These are phyloP conservation scores for Drosophila subpulchrella DNA, from an alignment of 1,140 invertebrate genomes.

Conservation along the genomic window DNA sequence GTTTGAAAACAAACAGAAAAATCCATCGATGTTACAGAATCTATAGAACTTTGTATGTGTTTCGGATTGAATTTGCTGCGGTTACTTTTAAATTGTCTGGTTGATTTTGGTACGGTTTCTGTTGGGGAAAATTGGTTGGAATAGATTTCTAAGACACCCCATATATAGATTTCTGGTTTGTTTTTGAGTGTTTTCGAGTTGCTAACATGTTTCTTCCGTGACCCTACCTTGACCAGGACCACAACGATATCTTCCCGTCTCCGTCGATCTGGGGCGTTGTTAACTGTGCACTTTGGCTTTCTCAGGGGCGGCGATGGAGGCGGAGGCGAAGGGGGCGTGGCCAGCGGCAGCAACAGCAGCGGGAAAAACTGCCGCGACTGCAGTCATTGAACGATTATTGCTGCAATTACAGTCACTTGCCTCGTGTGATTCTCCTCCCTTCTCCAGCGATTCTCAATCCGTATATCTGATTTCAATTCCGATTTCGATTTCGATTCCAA, in stretches of 20 bases:
- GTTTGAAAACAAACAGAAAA: too few relatives aligned
- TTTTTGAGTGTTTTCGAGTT: too few relatives aligned
- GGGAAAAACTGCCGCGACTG: constrained; percentile 34
- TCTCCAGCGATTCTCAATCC: constrained; percentile 3
- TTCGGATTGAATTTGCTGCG: too few relatives aligned
- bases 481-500: constrained; percentile 5
- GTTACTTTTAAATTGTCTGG: too few relatives aligned
- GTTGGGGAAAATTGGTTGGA: too few relatives aligned
- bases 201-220: too few relatives aligned
- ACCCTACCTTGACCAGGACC: constrained; percentile 40
- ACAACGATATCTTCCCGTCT: constrained; percentile 6
- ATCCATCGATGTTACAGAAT: too few relatives aligned
- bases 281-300: constrained; percentile 39
- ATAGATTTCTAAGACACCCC: too few relatives aligned
- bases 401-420: constrained; percentile 12
- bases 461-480: background rate
- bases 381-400: constrained; percentile 71
- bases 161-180: too few relatives aligned
- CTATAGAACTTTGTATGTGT: too few relatives aligned
- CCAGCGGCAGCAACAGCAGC: constrained; percentile 22
- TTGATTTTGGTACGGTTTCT: too few relatives aligned
- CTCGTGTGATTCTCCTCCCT: background rate
- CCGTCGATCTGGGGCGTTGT: constrained; percentile 30
- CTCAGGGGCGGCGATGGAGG: constrained; percentile 4
- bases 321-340: constrained; percentile 17